These are phyloP conservation scores for Eristalinus sepulchralis DNA, from an alignment of 2,888 invertebrate species.

Conservation along the genomic window DNA sequence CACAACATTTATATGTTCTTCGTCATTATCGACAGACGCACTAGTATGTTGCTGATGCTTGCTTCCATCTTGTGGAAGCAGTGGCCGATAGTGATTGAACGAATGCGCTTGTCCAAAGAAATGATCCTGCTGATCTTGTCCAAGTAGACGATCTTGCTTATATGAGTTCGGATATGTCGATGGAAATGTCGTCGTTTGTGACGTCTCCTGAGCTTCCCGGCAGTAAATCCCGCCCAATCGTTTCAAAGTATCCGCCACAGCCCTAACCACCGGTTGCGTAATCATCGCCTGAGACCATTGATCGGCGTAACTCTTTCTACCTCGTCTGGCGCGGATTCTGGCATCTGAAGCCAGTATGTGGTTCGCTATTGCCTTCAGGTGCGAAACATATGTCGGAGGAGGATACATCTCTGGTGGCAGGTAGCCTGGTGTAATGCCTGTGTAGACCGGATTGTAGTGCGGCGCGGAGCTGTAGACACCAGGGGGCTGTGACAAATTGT, in stretches of 20 bases:
- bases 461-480: background rate
- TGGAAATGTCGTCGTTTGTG: background rate
- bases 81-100: too few species aligned
- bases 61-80: too few species aligned
- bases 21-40: background rate
- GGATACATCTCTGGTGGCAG: background rate
- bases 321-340: background rate
- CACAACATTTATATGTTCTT: background rate
- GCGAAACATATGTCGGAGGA: background rate
- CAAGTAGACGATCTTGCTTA: background rate
- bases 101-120: too few species aligned
- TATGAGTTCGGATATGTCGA: background rate
- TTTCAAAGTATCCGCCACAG: background rate
- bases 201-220: background rate
- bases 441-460: background rate
- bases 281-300: background rate
- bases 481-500: background rate
- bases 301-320: background rate
- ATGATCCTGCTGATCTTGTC: too few species aligned
- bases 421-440: background rate
- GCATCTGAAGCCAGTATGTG: background rate
- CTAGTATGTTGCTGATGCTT: too few species aligned
- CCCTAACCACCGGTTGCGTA: background rate
- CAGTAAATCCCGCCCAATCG: background rate
- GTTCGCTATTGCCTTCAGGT: conserved; percentile 3